Conservation (phyloP, 2,797 vertebrate species). For the Cheracebus regulus region DNA sequence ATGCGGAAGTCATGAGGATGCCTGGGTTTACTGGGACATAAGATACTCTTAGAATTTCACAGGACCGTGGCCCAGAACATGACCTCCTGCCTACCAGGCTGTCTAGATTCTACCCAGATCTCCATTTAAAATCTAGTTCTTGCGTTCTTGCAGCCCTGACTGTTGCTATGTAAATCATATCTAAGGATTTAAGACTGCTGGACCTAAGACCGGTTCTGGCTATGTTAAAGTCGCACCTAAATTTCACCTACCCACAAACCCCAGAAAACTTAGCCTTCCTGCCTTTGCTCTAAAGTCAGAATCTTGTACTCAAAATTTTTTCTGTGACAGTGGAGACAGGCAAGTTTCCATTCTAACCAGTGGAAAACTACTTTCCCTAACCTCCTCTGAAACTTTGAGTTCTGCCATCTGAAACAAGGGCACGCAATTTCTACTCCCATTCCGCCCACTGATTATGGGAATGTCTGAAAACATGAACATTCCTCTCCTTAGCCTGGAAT, state of each 20-base stretch:
- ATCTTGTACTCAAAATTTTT: neutral
- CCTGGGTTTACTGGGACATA: accelerated
- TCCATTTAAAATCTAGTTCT: accelerated
- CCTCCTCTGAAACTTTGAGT: neutral
- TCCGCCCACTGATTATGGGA: neutral
- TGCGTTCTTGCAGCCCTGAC: too few species aligned
- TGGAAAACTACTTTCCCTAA: neutral
- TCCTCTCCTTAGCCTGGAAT: accelerated
- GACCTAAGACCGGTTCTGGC: too few species aligned
- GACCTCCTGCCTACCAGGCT: neutral
- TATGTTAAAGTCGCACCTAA: neutral
- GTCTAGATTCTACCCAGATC: neutral
- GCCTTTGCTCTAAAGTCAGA: neutral
- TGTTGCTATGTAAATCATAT: accelerated
- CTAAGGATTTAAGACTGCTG: accelerated
- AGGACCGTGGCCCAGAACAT: neutral
- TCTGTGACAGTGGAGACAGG: neutral
- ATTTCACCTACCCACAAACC: neutral
- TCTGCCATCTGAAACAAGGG: neutral
- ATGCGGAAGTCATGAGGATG: accelerated
- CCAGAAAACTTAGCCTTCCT: too few species aligned
- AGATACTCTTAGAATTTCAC: neutral
- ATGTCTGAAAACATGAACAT: accelerated
- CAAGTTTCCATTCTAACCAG: accelerated
- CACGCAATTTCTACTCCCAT: accelerated